Evolutionary conservation across 1,140 invertebrate genomes (phyloP).

Genomic region (Capitella teleta): DNA sequence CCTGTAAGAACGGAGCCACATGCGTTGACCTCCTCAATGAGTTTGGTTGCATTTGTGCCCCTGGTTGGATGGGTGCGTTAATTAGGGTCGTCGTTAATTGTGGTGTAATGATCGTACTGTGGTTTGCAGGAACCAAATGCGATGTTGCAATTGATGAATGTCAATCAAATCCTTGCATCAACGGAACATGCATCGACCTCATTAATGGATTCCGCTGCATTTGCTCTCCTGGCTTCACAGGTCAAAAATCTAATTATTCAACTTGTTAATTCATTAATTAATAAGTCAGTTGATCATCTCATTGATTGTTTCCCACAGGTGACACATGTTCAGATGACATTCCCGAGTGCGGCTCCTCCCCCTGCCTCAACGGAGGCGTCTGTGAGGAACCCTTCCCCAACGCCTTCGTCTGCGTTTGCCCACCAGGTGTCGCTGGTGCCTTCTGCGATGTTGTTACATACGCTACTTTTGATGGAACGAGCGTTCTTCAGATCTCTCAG

Average conservation of each 20-base stretch:
- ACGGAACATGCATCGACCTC: not conserved
- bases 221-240: conserved; percentile 4
- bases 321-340: conserved; percentile 80
- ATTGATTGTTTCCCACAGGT: too few relatives aligned
- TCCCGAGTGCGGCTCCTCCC: conserved; percentile 63
- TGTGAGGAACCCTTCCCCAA: conserved; percentile 7
- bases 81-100: too few relatives aligned
- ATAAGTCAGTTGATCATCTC: too few relatives aligned
- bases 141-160: conserved; percentile 44
- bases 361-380: conserved; percentile 6
- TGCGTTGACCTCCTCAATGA: conserved; percentile 62
- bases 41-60: conserved; percentile 76
- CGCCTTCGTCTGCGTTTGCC: conserved; percentile 49
- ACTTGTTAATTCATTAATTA: too few relatives aligned
- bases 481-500: too few relatives aligned
- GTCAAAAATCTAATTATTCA: too few relatives aligned
- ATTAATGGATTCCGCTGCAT: conserved; percentile 1
- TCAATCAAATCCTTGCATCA: conserved; percentile 59
- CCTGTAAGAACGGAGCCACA: conserved; percentile 80
- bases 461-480: conserved; percentile 12
- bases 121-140: conserved; percentile 1
- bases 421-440: conserved; percentile 88
- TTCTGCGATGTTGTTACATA: conserved; percentile 68
- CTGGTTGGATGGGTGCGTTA: conserved; percentile 71
- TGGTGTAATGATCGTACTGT: too few relatives aligned